Evolutionary conservation across 2,113 vertebrate genomes (phyloP).

Genomic region (Cromileptes altivelis): DNA sequence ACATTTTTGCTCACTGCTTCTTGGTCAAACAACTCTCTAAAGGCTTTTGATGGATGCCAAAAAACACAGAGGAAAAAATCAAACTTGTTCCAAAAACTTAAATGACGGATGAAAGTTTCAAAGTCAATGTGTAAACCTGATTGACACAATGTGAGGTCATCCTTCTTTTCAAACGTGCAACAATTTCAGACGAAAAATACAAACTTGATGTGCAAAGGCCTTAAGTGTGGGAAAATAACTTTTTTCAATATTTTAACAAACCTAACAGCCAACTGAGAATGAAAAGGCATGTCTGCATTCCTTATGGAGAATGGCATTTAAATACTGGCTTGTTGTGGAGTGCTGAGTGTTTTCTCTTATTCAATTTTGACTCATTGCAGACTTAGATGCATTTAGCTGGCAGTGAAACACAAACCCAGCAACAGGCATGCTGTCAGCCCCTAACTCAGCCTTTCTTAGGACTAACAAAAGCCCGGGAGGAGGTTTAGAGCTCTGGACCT

Average conservation of each 20-base stretch:
- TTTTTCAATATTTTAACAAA: background rate
- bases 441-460: slow-evolving; percentile 18
- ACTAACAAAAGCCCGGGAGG: slow-evolving; percentile 49
- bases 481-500: slow-evolving; percentile 32
- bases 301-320: background rate
- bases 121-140: no score
- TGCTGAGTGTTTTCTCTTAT: background rate
- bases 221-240: background rate
- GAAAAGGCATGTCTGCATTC: background rate
- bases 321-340: background rate
- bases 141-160: no score
- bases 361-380: slow-evolving; percentile 17
- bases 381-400: background rate
- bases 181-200: no score
- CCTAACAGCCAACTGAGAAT: background rate
- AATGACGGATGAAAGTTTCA: no score
- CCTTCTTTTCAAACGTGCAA: no score
- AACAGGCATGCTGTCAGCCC: slow-evolving; percentile 20
- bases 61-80: no score
- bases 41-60: no score
- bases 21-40: no score
- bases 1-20: no score
- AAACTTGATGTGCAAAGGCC: background rate
- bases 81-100: no score
- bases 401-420: slow-evolving; percentile 29